Evolutionary conservation across 2,113 vertebrate genomes (phyloP).

Genomic region (Cygnus atratus): DNA sequence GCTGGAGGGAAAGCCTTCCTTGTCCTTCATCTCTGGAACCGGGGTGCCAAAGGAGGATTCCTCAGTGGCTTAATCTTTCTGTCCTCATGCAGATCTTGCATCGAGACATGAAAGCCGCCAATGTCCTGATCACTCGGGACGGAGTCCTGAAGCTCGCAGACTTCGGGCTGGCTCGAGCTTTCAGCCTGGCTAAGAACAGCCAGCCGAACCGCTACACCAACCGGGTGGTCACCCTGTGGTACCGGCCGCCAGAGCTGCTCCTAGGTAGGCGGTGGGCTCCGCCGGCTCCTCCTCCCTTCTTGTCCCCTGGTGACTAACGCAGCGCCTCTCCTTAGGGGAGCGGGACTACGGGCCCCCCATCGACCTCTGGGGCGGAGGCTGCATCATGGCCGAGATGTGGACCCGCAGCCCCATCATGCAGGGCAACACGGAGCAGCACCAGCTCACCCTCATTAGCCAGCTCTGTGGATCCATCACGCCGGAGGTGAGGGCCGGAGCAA

Average conservation of each 20-base stretch:
- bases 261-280: constrained; percentile 80
- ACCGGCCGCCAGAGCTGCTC: constrained; percentile 93
- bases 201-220: constrained; percentile 99
- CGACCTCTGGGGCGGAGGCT: constrained; percentile 96
- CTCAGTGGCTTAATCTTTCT: background rate
- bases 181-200: constrained; percentile 97
- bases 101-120: constrained; percentile 98
- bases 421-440: constrained; percentile 97
- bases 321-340: constrained; percentile 81
- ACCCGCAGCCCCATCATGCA: constrained; percentile 99
- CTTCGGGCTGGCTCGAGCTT: constrained; percentile 94
- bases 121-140: constrained; percentile 94
- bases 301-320: background rate
- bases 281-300: background rate
- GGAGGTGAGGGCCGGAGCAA: constrained; percentile 74
- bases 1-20: background rate
- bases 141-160: constrained; percentile 96
- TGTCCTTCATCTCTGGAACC: background rate
- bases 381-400: constrained; percentile 99
- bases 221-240: constrained; percentile 96
- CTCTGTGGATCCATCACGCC: constrained; percentile 96
- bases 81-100: constrained; percentile 86
- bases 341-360: constrained; percentile 97
- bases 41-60: background rate
- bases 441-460: constrained; percentile 98